A percentile compares a stretch with the other conserved stretches of the same genome.
Conservation (phyloP, 1,140 invertebrate species). For the Oreohelix idahoensis region DNA sequence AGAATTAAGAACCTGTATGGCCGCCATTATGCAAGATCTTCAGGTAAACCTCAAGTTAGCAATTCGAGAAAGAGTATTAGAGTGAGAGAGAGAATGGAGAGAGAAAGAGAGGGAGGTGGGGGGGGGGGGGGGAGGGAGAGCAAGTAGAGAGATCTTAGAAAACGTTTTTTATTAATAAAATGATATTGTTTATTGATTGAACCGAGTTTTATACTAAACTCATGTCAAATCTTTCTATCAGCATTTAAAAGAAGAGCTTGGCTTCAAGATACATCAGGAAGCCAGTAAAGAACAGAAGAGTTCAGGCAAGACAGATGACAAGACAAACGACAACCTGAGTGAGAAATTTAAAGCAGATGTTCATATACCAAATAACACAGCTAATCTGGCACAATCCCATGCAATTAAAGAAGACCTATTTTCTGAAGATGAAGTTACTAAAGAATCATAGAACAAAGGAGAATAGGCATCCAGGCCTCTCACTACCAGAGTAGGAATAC, state of each 20-base stretch:
- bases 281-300: background rate
- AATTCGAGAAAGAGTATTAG: too few relatives aligned
- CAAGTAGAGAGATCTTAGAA: too few relatives aligned
- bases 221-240: background rate
- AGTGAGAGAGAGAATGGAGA: too few relatives aligned
- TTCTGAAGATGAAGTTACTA: too few relatives aligned
- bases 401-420: background rate
- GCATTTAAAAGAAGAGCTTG: background rate
- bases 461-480: too few relatives aligned
- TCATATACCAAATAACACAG: background rate
- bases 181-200: too few relatives aligned
- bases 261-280: background rate
- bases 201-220: too few relatives aligned
- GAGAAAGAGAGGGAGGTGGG: too few relatives aligned
- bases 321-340: background rate
- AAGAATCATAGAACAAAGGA: too few relatives aligned
- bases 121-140: too few relatives aligned
- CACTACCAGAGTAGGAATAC: too few relatives aligned
- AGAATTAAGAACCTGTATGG: slow-evolving; percentile 39
- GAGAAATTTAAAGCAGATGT: background rate
- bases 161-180: too few relatives aligned
- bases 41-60: slow-evolving; percentile 9
- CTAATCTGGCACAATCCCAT: background rate
- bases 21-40: slow-evolving; percentile 31
- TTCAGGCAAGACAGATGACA: background rate